These are phyloP conservation scores for Disparrhopalites patrizii DNA, from an alignment of 2,888 invertebrate species.

Conservation along the genomic window DNA sequence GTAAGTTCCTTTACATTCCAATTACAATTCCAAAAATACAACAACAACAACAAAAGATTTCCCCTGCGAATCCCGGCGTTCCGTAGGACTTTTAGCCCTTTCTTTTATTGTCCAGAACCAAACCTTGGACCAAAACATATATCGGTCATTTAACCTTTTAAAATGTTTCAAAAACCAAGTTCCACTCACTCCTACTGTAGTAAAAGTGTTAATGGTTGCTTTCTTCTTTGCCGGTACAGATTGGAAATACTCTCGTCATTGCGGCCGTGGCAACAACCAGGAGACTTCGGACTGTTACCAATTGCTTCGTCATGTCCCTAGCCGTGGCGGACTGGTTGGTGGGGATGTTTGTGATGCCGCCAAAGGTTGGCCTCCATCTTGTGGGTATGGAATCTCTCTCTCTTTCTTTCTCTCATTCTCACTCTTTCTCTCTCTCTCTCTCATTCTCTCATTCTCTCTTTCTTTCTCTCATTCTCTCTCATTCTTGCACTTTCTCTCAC, in stretches of 20 bases:
- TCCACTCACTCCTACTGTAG: neutral
- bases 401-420: too few relatives aligned
- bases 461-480: too few relatives aligned
- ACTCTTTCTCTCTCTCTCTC: too few relatives aligned
- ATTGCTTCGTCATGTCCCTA: constrained; percentile 90
- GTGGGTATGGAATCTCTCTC: constrained; percentile 71
- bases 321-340: constrained; percentile 90
- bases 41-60: too few relatives aligned
- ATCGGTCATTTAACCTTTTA: too few relatives aligned
- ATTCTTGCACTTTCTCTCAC: too few relatives aligned
- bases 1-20: constrained; percentile 34
- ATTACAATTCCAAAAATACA: too few relatives aligned
- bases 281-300: constrained; percentile 84
- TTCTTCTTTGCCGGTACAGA: constrained; percentile 49
- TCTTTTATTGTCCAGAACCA: too few relatives aligned
- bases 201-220: too few relatives aligned
- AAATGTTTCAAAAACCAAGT: constrained; percentile 1
- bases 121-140: too few relatives aligned
- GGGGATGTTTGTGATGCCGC: constrained; percentile 91
- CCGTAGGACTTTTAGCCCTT: too few relatives aligned
- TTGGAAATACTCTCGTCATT: constrained; percentile 87
- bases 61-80: too few relatives aligned
- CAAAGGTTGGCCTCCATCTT: constrained; percentile 82
- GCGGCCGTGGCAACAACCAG: constrained; percentile 81
- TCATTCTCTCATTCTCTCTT: neutral